Base-by-base conservation (phyloP, 1,140 invertebrate species). In the Pemphigus obesinymphae region DNA sequence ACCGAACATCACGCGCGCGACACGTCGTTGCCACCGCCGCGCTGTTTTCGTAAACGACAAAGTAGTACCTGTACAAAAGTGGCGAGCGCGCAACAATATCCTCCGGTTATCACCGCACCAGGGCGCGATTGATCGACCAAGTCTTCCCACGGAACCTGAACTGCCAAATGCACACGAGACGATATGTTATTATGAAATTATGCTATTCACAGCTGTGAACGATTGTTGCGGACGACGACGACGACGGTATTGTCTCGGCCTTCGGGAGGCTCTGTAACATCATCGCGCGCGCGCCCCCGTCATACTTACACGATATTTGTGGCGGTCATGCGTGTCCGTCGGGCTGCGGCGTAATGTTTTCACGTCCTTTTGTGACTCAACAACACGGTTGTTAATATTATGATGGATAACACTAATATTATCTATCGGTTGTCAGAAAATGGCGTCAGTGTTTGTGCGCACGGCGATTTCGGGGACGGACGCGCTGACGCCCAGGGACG, bases 381-480 rank as follows among this genome's bases (percentile, higher is more conserved):
- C n/a, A n/a, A n/a, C n/a, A n/a, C n/a, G n/a, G n/a, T n/a, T n/a
- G n/a, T n/a, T n/a, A n/a, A n/a, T n/a, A n/a, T n/a, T n/a, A n/a
- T n/a, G n/a, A n/a, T n/a, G n/a, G n/a, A n/a, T n/a, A n/a, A n/a
- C n/a, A n/a, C n/a, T n/a, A 40, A 10, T 40, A 40, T 45, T 45
- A 45, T 63, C 26, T 31, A 17, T 31, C 58, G 58, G 20, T 26
- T n/a, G 63, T 68, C n/a, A n/a, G 63, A 10, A 37, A n/a, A 68
- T 37, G 63, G 63, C 34, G 58, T 31, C 29, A 17, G 31, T 5
- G 29, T 63, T 13, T 15, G 31, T 76, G 31, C n/a, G 73, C 73
- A 50, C 50, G 31, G 17, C 50, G 73, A n/a, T 76, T 80, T 58
- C 55, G n/a, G 76, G 76, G 55, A 61, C 55, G 76, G 76, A n/a